Base-by-base conservation (phyloP, 2,888 invertebrate species). In the Salticus scenicus region DNA sequence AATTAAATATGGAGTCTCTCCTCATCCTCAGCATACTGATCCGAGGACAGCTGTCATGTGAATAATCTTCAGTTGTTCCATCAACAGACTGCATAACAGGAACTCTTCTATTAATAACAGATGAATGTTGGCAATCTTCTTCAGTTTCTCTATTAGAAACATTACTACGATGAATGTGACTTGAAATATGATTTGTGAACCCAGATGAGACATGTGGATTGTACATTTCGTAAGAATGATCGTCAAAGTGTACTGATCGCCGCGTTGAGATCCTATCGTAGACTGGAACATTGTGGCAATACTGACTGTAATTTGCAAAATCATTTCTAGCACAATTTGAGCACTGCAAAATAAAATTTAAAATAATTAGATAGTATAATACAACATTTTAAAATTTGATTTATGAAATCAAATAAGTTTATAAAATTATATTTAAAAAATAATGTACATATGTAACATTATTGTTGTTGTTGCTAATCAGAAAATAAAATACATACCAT, bases 171-270 rank as follows among this genome's bases (percentile, higher is more conserved):
- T 20, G 33, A 41, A 27, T 5, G 14, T 63, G 37, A 64, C 0
- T 74, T 17, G 63, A 20, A 12, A 41, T 0, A 41, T 64, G 72
- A 24, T 14, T 17, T 7, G 37, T 10, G 57, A 47, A 41, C 17
- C 24, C 31, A 42, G 72, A 69, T 1, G 77, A 66, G 7, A 24
- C n/a, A 57, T 66, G 67, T 7, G 69, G 67, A 72, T 77, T 76
- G 41, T 83, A 83, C 30, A 41, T 37, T 70, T 85, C 84, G 70
- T 85, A 85, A 2, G 84, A 64, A 42, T 79, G 84, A 17, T 85
- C 84, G 20, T 85, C 78, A 24, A 51, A 79, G 30, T 42, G 64
- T 33, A 85, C n/a, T 14, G 84, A 85, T 7, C 47, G 67, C 12
- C 84, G 28, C 1, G 74, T 73, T 14, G 78, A 79, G 1, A 85